Base-by-base conservation (phyloP, 1,140 invertebrate genomes). In the Lasioglossum baleicum region DNA sequence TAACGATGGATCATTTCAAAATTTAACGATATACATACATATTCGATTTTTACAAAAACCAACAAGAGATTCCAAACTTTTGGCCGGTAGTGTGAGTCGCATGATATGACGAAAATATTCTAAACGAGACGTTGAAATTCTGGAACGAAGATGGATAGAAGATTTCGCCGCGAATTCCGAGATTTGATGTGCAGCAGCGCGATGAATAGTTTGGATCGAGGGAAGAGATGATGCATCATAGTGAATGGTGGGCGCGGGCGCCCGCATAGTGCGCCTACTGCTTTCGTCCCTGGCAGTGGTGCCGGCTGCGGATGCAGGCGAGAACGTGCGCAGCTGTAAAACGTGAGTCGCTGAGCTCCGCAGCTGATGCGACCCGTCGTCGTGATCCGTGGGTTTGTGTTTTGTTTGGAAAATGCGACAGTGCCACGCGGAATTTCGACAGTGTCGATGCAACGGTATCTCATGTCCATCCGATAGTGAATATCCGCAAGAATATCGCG, bases 271-370 rank as follows among this genome's bases (percentile, higher is more conserved):
- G 11, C 42, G 48, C 8, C 40, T 79, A 58, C 5, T 66, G n/a
- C 22, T 42, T 77, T 80, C 83, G 72, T 51, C 74, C 69, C 78
- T 84, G 83, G 35, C 65, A 80, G 75, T 77, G 78, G 80, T 82
- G 83, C 73, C 77, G 67, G 76, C 65, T 83, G 81, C 75, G 85
- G 85, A 81, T 84, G 81, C 87, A 82, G 73, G 80, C 86, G 81
- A 83, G 78, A 84, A 74, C 82, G 78, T 83, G 82, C 71, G 79
- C 82, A 81, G 73, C 79, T 83, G 82, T 81, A 81, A 74, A 80
- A 84, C 75, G 75, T 70, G 78, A 85, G 81, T 85, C 83, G 85
- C 81, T 74, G 84, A 75, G 80, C 74, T 82, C 66, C 65, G 78
- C 77, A 81, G 82, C 80, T 88, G 73, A 83, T 80, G 72, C 83